phyloP scores from a whole-genome alignment of 2,888 invertebrate species.

The Oscheius onirici region DNA sequence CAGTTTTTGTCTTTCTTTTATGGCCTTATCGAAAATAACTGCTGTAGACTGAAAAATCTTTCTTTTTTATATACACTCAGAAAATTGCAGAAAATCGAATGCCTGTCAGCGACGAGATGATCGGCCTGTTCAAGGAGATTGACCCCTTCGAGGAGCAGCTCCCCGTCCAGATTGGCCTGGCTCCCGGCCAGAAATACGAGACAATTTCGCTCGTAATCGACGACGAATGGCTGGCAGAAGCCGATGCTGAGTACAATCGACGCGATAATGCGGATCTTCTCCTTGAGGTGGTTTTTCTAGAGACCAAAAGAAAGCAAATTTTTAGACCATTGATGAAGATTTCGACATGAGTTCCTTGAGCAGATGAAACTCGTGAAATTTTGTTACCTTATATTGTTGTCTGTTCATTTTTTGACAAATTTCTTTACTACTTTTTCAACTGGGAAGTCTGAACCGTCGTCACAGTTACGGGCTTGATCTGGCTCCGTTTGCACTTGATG shows the following conservation, averaged over 20 bases:
- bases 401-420: neutral
- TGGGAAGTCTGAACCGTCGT: constrained; percentile 2
- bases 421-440: neutral
- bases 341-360: neutral
- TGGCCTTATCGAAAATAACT: too few relatives aligned
- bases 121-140: constrained; percentile 12
- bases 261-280: neutral
- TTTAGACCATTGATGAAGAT: constrained; percentile 15
- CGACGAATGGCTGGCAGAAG: constrained; percentile 16
- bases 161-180: constrained; percentile 34
- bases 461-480: constrained; percentile 10
- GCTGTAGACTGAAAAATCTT: too few relatives aligned
- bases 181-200: constrained; percentile 42
- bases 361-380: neutral
- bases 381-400: neutral
- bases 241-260: neutral
- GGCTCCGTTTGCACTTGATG: constrained; percentile 11
- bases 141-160: constrained; percentile 29
- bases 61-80: too few relatives aligned
- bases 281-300: neutral
- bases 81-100: constrained; percentile 7
- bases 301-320: neutral
- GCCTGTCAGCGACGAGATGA: neutral
- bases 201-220: constrained; percentile 41
- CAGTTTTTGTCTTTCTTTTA: neutral